phyloP scores from a whole-genome alignment of 2,797 vertebrate species.

The Remorina albescens region DNA sequence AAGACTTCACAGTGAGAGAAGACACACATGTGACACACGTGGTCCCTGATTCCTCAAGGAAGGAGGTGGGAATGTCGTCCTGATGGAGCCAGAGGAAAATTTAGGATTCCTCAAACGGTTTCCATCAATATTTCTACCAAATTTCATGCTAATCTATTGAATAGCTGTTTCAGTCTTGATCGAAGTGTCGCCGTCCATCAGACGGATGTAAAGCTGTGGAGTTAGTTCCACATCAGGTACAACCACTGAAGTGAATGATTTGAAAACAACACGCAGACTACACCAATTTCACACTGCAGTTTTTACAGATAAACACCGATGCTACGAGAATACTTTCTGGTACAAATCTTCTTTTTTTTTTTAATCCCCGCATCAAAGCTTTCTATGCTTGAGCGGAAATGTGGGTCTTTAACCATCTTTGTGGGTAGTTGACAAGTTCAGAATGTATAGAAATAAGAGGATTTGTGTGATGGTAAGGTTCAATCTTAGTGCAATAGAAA shows the following conservation, averaged over 20 bases:
- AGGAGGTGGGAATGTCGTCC: background rate
- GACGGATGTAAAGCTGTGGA: background rate
- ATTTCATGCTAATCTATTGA: background rate
- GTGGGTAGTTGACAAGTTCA: slow-evolving; percentile 15
- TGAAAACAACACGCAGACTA: background rate
- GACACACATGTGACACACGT: background rate
- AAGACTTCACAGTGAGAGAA: background rate
- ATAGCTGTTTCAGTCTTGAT: background rate
- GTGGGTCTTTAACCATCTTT: background rate
- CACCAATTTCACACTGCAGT: background rate
- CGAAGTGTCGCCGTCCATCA: background rate
- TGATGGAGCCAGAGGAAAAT: background rate
- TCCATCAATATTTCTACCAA: too few relatives aligned
- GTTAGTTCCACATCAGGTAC: background rate
- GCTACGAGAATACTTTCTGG: background rate
- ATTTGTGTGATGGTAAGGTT: slow-evolving; percentile 33
- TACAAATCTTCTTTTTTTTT: slow-evolving; percentile 1
- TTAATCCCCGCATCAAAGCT: slow-evolving; percentile 4
- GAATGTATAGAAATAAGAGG: background rate
- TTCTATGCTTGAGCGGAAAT: background rate
- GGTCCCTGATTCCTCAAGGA: background rate
- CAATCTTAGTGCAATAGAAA: slow-evolving; percentile 1
- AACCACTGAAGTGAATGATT: background rate
- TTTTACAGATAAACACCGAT: background rate
- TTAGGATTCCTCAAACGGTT: background rate